These are phyloP conservation scores for Caenorhabditis sp. DNA, from an alignment of 2,888 invertebrate species.

Conservation along the genomic window DNA sequence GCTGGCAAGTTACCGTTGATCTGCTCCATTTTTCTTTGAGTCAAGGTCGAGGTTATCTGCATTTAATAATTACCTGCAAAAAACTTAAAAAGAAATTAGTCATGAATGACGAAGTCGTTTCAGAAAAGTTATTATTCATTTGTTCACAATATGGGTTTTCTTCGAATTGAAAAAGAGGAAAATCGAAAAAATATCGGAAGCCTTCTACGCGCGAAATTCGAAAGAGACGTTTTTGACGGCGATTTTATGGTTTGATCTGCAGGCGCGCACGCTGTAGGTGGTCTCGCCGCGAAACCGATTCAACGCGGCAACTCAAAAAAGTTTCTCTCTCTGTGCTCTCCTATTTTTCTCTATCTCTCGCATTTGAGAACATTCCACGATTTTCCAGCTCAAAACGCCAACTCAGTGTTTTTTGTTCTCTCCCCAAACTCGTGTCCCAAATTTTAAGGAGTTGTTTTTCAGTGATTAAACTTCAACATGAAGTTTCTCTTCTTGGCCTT, in stretches of 20 bases:
- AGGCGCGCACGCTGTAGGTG: constrained; percentile 32
- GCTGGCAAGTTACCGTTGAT: constrained; percentile 44
- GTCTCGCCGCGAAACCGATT: constrained; percentile 51
- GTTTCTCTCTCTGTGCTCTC: constrained; percentile 20
- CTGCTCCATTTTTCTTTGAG: constrained; percentile 48
- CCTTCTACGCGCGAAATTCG: constrained; percentile 54
- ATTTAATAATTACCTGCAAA: constrained; percentile 64
- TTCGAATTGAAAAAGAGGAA: constrained; percentile 11
- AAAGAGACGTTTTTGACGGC: constrained; percentile 53
- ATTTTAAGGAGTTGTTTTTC: constrained; percentile 20
- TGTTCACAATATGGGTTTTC: neutral
- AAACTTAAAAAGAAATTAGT: constrained; percentile 2
- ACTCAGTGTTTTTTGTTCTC: no score
- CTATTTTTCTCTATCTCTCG: constrained; percentile 14
- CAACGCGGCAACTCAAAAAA: constrained; percentile 50
- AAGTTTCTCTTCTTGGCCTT: constrained; percentile 8
- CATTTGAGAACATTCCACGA: constrained; percentile 21
- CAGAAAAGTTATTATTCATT: neutral
- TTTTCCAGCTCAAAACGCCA: constrained; percentile 20
- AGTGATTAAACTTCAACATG: constrained; percentile 25
- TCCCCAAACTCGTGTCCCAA: no score
- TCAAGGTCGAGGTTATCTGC: constrained; percentile 58
- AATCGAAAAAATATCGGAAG: neutral
- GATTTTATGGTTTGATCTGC: constrained; percentile 59
- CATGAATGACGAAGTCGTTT: neutral